Conservation (phyloP, 2,797 vertebrate genomes). For the Lacerta viridis region DNA sequence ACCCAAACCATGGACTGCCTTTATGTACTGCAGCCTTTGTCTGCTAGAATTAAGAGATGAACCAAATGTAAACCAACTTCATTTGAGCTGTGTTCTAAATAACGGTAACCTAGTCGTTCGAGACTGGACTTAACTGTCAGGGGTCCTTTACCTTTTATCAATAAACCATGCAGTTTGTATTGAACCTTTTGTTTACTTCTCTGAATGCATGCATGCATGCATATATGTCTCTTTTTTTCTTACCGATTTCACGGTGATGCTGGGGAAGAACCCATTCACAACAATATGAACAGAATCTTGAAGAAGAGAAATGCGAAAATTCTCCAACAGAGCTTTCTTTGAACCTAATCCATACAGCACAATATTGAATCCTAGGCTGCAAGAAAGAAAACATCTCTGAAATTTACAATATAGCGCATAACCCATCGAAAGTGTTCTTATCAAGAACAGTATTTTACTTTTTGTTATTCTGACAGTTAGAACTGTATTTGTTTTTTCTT, state of each 20-base stretch:
- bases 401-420: not conserved
- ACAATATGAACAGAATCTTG: slow-evolving; percentile 90
- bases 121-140: too few relatives aligned
- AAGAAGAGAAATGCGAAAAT: slow-evolving; percentile 88
- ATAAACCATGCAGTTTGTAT: not conserved
- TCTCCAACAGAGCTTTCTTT: slow-evolving; percentile 92
- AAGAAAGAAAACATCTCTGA: slow-evolving; percentile 43
- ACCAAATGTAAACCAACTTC: not conserved
- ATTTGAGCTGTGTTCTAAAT: not conserved
- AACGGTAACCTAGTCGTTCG: not conserved
- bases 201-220: not conserved
- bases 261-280: slow-evolving; percentile 97
- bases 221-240: slow-evolving; percentile 67
- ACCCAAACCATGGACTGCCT: not conserved
- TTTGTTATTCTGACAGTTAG: not conserved
- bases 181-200: not conserved
- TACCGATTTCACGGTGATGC: slow-evolving; percentile 95
- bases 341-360: slow-evolving; percentile 95
- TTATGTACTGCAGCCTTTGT: not conserved
- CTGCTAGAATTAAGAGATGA: slow-evolving; percentile 36
- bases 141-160: not conserved
- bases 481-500: not conserved
- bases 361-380: slow-evolving; percentile 93
- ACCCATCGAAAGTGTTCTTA: too few relatives aligned
- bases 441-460: not conserved